Conservation (phyloP, 1,140 invertebrate species). For the Hydropsyche tenuis region DNA sequence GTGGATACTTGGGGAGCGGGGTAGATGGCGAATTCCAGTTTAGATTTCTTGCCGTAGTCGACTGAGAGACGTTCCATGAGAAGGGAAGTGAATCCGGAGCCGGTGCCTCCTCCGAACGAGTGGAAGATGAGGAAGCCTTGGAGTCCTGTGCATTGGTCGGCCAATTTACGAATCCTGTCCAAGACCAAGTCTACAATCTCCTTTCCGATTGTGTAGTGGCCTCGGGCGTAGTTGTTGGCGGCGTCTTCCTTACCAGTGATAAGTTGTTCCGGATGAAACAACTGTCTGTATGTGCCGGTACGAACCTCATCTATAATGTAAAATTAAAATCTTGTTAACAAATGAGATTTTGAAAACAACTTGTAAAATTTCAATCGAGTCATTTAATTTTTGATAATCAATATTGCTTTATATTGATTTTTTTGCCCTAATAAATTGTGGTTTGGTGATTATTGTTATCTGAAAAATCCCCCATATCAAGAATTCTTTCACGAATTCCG, state of each 20-base stretch:
- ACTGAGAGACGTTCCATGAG: conserved; percentile 82
- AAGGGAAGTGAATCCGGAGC: conserved; percentile 82
- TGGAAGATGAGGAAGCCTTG: conserved; percentile 87
- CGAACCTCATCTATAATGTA: conserved; percentile 78
- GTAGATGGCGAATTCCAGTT: conserved; percentile 85
- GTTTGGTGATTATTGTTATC: too few relatives aligned
- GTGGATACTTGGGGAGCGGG: conserved; percentile 86
- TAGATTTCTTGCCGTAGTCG: conserved; percentile 84
- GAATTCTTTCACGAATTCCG: too few relatives aligned
- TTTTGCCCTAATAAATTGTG: too few relatives aligned
- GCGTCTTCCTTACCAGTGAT: conserved; percentile 81
- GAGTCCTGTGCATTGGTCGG: conserved; percentile 80
- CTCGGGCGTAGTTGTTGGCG: conserved; percentile 84
- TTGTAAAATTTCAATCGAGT: too few relatives aligned
- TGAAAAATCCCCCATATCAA: too few relatives aligned
- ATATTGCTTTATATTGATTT: too few relatives aligned
- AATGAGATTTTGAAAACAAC: too few relatives aligned
- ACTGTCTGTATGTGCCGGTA: conserved; percentile 73
- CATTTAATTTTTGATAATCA: too few relatives aligned
- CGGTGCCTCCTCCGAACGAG: conserved; percentile 85
- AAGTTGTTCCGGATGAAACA: conserved; percentile 78
- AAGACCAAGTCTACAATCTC: conserved; percentile 84
- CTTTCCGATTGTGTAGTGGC: conserved; percentile 88
- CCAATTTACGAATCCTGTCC: conserved; percentile 75
- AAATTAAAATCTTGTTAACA: too few relatives aligned